Evolutionary conservation across 30 jellyfish, hydroid and myxozoan genomes (phyloP).

Genomic region (Turritopsis rubra): DNA sequence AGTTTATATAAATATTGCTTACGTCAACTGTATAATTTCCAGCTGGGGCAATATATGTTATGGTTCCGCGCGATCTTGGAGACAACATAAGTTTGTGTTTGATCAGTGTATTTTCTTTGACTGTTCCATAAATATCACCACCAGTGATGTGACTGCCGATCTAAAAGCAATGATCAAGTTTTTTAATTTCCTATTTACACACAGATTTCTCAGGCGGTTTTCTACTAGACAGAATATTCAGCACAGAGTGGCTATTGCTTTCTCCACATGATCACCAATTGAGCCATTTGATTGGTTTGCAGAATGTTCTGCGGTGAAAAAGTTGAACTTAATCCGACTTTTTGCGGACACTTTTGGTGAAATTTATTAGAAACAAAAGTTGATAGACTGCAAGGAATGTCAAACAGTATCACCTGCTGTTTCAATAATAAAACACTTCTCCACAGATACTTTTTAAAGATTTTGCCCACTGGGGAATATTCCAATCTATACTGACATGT

Average conservation of each 20-base stretch:
- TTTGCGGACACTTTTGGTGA: too few species aligned
- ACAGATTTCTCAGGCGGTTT: neutral
- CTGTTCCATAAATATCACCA: conserved; percentile 96
- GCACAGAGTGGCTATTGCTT: too few species aligned
- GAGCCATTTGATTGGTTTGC: too few species aligned
- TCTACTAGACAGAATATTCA: too few species aligned
- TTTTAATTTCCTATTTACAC: neutral
- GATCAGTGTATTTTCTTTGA: conserved; percentile 78
- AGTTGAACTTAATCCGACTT: too few species aligned
- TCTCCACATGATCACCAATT: too few species aligned
- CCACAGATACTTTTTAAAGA: too few species aligned
- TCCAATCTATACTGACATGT: neutral
- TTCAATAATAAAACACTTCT: too few species aligned
- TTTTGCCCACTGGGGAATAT: neutral
- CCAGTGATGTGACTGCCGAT: conserved; percentile 96
- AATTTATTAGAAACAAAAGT: too few species aligned
- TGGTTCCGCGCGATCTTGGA: conserved; percentile 91
- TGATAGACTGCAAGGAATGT: neutral
- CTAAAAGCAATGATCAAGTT: conserved; percentile 24
- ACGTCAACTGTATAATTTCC: conserved; percentile 88
- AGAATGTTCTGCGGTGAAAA: too few species aligned
- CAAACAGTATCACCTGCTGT: neutral
- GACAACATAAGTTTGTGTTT: conserved; percentile 88
- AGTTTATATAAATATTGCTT: too few species aligned
- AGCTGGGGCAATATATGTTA: conserved; percentile 87